A percentile compares a stretch with the other conserved stretches of the same genome.
These are phyloP conservation scores for Mungos mungo DNA, from an alignment of 2,113 vertebrate genomes.

Conservation along the genomic window DNA sequence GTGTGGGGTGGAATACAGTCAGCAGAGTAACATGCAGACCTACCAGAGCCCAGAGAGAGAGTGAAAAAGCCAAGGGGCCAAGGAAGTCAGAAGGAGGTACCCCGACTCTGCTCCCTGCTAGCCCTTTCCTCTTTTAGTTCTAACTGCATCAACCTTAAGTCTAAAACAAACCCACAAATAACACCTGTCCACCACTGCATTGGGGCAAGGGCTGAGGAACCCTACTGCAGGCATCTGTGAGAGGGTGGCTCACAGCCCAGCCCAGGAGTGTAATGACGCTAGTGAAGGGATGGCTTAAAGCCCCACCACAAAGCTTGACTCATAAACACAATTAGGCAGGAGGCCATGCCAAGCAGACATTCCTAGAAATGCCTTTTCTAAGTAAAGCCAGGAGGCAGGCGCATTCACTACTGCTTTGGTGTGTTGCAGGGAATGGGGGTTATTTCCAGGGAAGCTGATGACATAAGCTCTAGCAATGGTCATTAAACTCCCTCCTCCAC, in stretches of 20 bases:
- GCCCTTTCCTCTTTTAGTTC: not conserved
- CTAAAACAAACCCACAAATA: rapidly evolving
- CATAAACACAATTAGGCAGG: not conserved
- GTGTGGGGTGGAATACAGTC: not conserved
- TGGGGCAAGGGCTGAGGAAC: not conserved
- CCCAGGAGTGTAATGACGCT: not conserved
- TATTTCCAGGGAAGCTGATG: constrained; percentile 77
- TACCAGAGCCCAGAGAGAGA: not conserved
- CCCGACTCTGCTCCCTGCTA: not conserved
- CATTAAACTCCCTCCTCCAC: constrained; percentile 53
- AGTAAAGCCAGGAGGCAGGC: constrained; percentile 45
- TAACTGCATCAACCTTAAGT: not conserved
- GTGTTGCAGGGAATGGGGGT: constrained; percentile 4
- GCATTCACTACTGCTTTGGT: not conserved
- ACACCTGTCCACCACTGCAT: not conserved
- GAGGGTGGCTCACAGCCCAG: too few relatives aligned
- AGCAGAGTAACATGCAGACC: not conserved
- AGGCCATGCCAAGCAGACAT: constrained; percentile 12
- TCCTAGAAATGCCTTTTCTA: constrained; percentile 74
- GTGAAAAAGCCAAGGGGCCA: not conserved
- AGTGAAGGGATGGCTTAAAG: rapidly evolving
- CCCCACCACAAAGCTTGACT: not conserved
- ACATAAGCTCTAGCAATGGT: constrained; percentile 44
- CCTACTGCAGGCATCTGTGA: not conserved
- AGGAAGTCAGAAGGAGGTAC: not conserved